These are phyloP conservation scores for Cricetomys ansorgei DNA, from an alignment of 2,113 vertebrate species.

Conservation along the genomic window DNA sequence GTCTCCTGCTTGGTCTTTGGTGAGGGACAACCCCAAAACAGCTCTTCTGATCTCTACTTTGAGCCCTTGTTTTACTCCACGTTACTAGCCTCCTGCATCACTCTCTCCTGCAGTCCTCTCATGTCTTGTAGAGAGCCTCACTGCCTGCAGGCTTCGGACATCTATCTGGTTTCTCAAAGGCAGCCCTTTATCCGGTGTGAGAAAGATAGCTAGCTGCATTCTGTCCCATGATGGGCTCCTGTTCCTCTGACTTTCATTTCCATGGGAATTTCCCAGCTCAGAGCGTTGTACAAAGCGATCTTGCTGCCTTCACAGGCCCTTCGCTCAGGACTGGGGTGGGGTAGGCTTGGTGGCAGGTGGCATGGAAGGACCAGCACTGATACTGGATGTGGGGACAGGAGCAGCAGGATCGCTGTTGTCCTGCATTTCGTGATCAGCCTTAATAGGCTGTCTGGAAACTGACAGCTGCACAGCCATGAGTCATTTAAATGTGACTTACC, in stretches of 20 bases:
- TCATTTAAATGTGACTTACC: slow-evolving; percentile 4
- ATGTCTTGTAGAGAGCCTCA: not conserved
- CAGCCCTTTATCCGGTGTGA: not conserved
- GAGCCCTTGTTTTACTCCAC: not conserved
- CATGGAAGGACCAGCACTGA: not conserved
- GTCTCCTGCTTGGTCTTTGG: not conserved
- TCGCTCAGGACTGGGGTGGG: not conserved
- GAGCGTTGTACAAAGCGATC: not conserved
- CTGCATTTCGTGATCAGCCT: not conserved
- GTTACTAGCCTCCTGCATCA: not conserved
- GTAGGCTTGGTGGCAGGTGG: not conserved
- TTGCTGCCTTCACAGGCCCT: not conserved
- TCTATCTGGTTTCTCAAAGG: not conserved
- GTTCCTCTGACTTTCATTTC: not conserved
- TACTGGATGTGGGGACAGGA: not conserved
- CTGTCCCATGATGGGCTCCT: not conserved
- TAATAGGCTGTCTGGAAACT: not conserved
- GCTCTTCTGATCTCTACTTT: not conserved
- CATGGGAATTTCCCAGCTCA: not conserved
- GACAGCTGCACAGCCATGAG: not conserved
- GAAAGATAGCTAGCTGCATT: not conserved
- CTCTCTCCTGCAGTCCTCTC: not conserved
- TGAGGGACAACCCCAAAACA: not conserved
- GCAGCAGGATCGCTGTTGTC: not conserved
- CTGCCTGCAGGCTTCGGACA: not conserved